These are phyloP conservation scores for Thalassaphorura encarpata DNA, from an alignment of 1,140 invertebrate genomes.

Conservation along the genomic window DNA sequence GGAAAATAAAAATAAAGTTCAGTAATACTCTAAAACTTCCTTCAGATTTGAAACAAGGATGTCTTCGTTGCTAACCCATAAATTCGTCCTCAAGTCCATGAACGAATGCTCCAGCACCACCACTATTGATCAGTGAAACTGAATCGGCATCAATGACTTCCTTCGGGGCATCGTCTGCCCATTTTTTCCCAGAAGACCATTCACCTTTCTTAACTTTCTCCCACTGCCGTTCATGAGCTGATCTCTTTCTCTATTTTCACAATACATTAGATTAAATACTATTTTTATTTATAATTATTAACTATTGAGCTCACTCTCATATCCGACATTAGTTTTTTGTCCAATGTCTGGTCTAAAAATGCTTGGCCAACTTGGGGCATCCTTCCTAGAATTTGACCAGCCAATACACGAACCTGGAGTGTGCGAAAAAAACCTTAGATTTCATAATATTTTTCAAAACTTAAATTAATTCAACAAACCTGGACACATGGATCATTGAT, in stretches of 20 bases:
- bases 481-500: slow-evolving; percentile 74
- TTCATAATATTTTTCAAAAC: neutral
- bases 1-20: no score
- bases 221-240: slow-evolving; percentile 72
- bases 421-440: no score
- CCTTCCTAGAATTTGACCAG: slow-evolving; percentile 69
- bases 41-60: neutral
- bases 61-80: slow-evolving; percentile 50
- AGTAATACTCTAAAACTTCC: no score
- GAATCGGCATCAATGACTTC: slow-evolving; percentile 64
- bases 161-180: slow-evolving; percentile 78
- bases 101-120: slow-evolving; percentile 95
- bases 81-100: slow-evolving; percentile 98
- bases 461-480: slow-evolving; percentile 8
- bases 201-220: slow-evolving; percentile 70
- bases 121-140: slow-evolving; percentile 77
- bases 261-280: slow-evolving; percentile 5
- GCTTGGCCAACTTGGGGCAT: slow-evolving; percentile 76
- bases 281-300: neutral
- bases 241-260: slow-evolving; percentile 46
- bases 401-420: slow-evolving; percentile 59
- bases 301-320: slow-evolving; percentile 54
- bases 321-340: slow-evolving; percentile 98
- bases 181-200: slow-evolving; percentile 83
- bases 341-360: slow-evolving; percentile 90